Evolutionary conservation across 2,113 vertebrate genomes (phyloP).

Genomic region (Dipodomys spectabilis): DNA sequence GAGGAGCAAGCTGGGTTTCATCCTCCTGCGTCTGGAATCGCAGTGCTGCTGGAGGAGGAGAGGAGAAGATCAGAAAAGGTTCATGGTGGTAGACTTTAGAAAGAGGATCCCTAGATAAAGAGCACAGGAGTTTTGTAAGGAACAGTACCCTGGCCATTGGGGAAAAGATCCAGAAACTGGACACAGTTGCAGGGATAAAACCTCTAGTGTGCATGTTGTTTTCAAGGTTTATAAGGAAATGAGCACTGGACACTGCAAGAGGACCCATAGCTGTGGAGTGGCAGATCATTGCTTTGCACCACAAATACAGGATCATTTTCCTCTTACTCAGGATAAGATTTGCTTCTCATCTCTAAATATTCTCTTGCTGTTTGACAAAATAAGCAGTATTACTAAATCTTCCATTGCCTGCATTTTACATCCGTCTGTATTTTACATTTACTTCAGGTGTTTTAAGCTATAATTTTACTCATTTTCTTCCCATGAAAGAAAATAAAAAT

Average conservation of each 20-base stretch:
- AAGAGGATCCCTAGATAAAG: neutral
- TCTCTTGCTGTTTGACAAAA: conserved; percentile 31
- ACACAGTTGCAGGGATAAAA: too few species aligned
- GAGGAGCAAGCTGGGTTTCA: too few species aligned
- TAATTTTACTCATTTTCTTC: conserved; percentile 49
- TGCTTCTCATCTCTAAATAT: neutral
- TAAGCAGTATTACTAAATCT: neutral
- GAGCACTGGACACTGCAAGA: neutral
- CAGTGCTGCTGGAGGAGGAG: too few species aligned
- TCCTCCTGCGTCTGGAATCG: neutral
- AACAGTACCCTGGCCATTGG: neutral
- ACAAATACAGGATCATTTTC: neutral
- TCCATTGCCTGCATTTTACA: conserved; percentile 15
- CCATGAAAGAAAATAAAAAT: conserved; percentile 54
- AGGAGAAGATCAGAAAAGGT: neutral
- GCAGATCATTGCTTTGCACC: neutral
- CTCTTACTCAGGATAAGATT: neutral
- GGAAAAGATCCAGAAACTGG: neutral
- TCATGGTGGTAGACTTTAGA: neutral
- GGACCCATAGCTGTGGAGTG: rapidly evolving
- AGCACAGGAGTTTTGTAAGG: neutral
- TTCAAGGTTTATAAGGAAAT: neutral
- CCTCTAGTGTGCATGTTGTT: neutral
- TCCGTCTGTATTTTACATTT: conserved; percentile 51
- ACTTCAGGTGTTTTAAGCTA: neutral